phyloP scores from a whole-genome alignment of 2,797 vertebrate genomes.

The Scyliorhinus canicula region DNA sequence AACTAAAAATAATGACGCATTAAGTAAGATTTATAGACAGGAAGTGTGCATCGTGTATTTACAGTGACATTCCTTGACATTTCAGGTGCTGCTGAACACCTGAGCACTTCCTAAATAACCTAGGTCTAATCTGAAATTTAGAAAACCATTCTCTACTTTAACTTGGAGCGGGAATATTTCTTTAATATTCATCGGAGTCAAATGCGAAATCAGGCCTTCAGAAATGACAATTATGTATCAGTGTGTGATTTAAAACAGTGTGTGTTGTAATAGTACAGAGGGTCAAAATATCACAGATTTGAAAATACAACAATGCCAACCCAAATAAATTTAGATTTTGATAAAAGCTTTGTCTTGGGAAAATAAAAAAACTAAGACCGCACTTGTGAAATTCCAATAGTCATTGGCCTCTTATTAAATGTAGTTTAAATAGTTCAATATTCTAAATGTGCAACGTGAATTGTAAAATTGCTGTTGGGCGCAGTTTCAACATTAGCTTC shows the following conservation, averaged over 20 bases:
- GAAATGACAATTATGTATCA: neutral
- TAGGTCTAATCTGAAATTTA: neutral
- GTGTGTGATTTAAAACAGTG: neutral
- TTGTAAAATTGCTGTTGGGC: constrained; percentile 2
- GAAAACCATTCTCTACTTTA: neutral
- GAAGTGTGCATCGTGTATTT: neutral
- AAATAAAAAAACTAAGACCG: neutral
- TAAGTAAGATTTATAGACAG: neutral
- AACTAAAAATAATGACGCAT: neutral
- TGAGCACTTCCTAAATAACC: neutral
- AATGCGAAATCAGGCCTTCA: neutral
- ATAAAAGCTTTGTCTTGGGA: neutral
- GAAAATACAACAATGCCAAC: neutral
- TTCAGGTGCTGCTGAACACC: neutral
- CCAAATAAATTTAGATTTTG: neutral
- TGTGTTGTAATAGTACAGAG: no score
- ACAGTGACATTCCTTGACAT: neutral
- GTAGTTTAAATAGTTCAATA: constrained; percentile 14
- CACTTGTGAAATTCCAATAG: neutral
- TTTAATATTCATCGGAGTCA: neutral
- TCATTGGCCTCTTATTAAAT: neutral
- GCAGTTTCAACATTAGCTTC: neutral
- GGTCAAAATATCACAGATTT: neutral
- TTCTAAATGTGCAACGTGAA: neutral
- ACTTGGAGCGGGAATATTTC: neutral